A percentile compares a stretch with the other conserved stretches of the same genome.
Conservation (phyloP, 2,888 invertebrate species). For the Periphyllus acericola region DNA sequence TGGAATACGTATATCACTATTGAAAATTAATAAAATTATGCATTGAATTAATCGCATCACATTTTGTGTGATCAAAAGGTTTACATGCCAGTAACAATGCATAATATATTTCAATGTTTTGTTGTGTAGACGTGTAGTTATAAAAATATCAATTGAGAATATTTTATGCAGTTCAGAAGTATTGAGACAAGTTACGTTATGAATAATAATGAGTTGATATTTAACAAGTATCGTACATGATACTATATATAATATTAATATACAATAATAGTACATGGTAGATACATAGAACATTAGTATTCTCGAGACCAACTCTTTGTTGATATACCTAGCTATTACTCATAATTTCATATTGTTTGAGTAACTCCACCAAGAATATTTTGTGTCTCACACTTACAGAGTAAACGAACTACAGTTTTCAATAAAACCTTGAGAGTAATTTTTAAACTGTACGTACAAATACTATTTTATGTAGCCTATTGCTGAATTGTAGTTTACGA, state of each 20-base stretch:
- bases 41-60: not conserved
- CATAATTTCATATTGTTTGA: not conserved
- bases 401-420: not conserved
- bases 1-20: not conserved
- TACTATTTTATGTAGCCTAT: not conserved
- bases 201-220: not conserved
- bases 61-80: not conserved
- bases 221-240: not conserved
- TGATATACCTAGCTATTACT: not conserved
- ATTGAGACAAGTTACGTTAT: not conserved
- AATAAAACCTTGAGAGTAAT: not conserved
- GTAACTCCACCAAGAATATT: not conserved
- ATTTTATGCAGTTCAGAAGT: not conserved
- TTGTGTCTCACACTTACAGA: not conserved
- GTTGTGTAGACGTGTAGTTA: not conserved
- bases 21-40: not conserved
- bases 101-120: not conserved
- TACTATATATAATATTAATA: no score
- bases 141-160: not conserved
- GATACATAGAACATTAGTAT: slow-evolving; percentile 1
- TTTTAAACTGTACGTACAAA: not conserved
- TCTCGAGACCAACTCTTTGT: slow-evolving; percentile 3
- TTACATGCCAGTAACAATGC: not conserved
- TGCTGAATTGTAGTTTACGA: no score
- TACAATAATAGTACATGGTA: not conserved